phyloP scores from a whole-genome alignment of 2,888 invertebrate genomes.

The Abscondita cerata region DNA sequence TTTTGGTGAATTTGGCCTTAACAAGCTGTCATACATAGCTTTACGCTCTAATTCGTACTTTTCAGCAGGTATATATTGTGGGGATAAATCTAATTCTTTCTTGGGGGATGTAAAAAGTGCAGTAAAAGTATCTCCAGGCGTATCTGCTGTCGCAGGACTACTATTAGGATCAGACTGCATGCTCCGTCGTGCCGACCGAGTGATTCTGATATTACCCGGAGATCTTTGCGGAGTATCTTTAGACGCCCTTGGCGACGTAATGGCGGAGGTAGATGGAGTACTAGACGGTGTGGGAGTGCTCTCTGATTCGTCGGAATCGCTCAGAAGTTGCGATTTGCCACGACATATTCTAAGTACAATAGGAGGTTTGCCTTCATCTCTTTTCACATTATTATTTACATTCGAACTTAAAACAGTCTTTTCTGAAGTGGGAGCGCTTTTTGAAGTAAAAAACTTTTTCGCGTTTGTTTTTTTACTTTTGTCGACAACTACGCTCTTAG shows the following conservation, averaged over 20 bases:
- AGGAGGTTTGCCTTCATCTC: slow-evolving; percentile 65
- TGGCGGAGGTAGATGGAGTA: slow-evolving; percentile 61
- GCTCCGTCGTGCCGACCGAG: slow-evolving; percentile 56
- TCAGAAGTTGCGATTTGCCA: slow-evolving; percentile 66
- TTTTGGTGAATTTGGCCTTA: slow-evolving; percentile 46
- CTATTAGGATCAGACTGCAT: slow-evolving; percentile 57
- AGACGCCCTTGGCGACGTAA: slow-evolving; percentile 58
- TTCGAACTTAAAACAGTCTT: slow-evolving; percentile 53
- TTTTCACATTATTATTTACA: slow-evolving; percentile 47
- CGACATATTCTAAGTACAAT: slow-evolving; percentile 89
- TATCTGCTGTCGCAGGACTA: slow-evolving; percentile 56
- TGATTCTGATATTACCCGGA: slow-evolving; percentile 53
- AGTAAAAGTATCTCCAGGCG: slow-evolving; percentile 46
- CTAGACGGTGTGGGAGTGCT: slow-evolving; percentile 63
- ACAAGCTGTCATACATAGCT: slow-evolving; percentile 57
- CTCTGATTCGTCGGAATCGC: slow-evolving; percentile 58
- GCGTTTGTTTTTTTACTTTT: slow-evolving; percentile 39
- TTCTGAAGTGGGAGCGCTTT: slow-evolving; percentile 46
- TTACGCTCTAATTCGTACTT: slow-evolving; percentile 59
- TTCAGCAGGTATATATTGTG: slow-evolving; percentile 59
- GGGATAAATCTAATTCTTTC: slow-evolving; percentile 53
- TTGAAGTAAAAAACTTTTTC: slow-evolving; percentile 56
- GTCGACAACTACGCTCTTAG: slow-evolving; percentile 54
- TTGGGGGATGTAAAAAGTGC: slow-evolving; percentile 54
- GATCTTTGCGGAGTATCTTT: slow-evolving; percentile 45